A percentile compares a stretch with the other conserved stretches of the same genome.
Conservation (phyloP, 2,888 invertebrate species). For the Ormyrus nitidulus region DNA sequence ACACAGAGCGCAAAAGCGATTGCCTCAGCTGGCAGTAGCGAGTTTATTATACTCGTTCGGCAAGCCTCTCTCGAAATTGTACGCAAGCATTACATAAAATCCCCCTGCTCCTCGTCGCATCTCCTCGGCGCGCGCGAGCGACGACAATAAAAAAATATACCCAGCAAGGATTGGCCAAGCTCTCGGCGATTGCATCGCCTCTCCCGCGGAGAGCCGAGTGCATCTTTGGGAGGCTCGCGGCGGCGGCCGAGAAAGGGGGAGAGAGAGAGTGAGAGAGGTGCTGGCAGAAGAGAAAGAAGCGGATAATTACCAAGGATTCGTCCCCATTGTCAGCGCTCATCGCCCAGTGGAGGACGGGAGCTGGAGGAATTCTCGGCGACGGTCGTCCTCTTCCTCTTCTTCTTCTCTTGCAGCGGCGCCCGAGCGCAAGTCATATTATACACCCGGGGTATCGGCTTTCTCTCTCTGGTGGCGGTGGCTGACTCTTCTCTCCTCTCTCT, state of each 20-base stretch:
- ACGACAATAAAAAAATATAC: neutral
- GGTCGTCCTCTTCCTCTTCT: constrained; percentile 26
- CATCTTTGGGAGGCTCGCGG: too few relatives aligned
- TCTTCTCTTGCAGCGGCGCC: constrained; percentile 26
- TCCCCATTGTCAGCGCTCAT: constrained; percentile 75
- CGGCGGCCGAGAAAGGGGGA: neutral
- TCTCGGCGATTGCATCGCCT: too few relatives aligned
- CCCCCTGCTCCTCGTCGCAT: too few relatives aligned
- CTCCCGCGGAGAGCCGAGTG: too few relatives aligned
- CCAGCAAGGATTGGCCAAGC: neutral
- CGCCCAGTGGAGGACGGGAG: constrained; percentile 70
- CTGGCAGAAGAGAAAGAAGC: neutral
- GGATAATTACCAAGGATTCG: constrained; percentile 75
- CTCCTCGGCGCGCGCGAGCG: neutral
- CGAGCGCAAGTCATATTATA: constrained; percentile 50
- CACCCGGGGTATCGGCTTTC: neutral
- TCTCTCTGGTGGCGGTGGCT: neutral
- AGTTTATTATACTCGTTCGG: too few relatives aligned
- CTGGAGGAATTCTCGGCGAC: neutral
- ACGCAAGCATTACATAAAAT: too few relatives aligned
- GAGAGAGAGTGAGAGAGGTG: neutral
- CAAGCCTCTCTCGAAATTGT: too few relatives aligned
- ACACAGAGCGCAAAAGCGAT: too few relatives aligned
- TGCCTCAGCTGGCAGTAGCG: too few relatives aligned
- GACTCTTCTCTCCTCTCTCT: too few relatives aligned